phyloP scores from a whole-genome alignment of 2,113 vertebrate genomes.

The Rhombomys opimus region DNA sequence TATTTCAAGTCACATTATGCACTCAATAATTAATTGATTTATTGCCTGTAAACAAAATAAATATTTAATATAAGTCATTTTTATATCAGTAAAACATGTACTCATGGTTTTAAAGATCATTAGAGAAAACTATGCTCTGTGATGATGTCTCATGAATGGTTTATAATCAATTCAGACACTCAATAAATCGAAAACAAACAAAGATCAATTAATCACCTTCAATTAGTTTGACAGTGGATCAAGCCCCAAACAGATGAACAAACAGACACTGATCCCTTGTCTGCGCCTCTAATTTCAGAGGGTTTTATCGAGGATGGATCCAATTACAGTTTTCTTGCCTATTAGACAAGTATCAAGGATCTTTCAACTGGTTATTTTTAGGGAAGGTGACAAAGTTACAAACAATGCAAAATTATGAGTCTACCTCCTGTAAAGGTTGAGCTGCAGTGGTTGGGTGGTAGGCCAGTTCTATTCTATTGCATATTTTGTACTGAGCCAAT shows the following conservation, averaged over 20 bases:
- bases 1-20: neutral
- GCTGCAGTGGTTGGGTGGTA: neutral
- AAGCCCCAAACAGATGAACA: neutral
- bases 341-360: neutral
- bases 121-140: neutral
- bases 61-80: conserved; percentile 37
- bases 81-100: conserved; percentile 22
- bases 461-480: neutral
- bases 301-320: neutral
- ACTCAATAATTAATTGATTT: conserved; percentile 39
- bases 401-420: neutral
- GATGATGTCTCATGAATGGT: conserved; percentile 12
- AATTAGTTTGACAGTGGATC: conserved; percentile 10
- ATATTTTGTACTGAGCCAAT: neutral
- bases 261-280: neutral
- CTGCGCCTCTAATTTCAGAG: neutral
- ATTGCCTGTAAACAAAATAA: conserved; percentile 49
- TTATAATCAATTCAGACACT: conserved; percentile 36
- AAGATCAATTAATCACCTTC: conserved; percentile 34
- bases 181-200: conserved; percentile 35
- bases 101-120: conserved; percentile 31
- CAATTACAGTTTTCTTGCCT: neutral
- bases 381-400: neutral
- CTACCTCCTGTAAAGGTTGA: neutral
- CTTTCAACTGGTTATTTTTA: neutral